These are phyloP conservation scores for Esox lucius DNA, from an alignment of 2,797 vertebrate species.

Conservation along the genomic window DNA sequence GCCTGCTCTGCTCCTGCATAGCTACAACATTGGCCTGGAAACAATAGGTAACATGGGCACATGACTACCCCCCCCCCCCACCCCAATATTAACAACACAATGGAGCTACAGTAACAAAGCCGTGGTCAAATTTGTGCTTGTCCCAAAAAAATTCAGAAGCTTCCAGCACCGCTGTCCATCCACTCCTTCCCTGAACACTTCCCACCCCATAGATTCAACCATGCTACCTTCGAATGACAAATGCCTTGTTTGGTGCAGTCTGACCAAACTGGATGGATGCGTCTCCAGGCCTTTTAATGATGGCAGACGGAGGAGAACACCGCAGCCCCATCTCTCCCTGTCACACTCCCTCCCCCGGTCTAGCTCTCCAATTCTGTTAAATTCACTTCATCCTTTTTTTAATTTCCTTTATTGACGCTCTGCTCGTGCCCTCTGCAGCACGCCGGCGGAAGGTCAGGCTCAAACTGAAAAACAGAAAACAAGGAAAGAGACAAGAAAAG, in stretches of 20 bases:
- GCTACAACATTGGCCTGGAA: not conserved
- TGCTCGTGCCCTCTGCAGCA: conserved; percentile 44
- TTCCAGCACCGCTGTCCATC: no score
- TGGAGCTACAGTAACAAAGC: no score
- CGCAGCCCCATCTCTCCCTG: not conserved
- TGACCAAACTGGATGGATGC: not conserved
- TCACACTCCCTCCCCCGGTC: not conserved
- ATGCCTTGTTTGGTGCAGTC: no score
- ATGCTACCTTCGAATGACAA: no score
- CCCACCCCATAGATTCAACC: no score
- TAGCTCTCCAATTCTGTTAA: conserved; percentile 49
- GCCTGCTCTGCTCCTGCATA: conserved; percentile 5
- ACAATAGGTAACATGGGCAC: no score
- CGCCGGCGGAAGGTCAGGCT: conserved; percentile 57
- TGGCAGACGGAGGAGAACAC: not conserved
- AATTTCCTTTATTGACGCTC: conserved; percentile 55
- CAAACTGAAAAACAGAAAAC: conserved; percentile 33
- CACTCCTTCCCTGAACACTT: no score
- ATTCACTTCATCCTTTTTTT: conserved; percentile 63
- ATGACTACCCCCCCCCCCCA: no score
- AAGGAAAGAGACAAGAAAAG: not conserved
- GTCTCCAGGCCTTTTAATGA: not conserved
- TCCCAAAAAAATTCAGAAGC: no score
- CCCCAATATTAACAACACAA: no score
- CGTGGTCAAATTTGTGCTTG: no score